phyloP scores from a whole-genome alignment of 1,140 invertebrate genomes.

The Tribolium madens region DNA sequence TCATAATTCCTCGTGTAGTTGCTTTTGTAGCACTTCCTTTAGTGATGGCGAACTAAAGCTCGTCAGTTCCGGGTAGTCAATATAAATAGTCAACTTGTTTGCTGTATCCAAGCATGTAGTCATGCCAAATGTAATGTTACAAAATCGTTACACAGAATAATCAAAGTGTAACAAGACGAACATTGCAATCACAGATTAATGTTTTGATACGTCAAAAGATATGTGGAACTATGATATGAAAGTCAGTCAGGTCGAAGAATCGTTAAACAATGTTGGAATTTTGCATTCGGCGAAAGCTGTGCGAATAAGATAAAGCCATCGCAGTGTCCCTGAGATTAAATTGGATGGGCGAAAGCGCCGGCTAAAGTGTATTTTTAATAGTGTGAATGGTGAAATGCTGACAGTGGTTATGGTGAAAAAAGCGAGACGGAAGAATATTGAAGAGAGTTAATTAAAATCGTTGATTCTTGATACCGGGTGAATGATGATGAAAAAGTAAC shows the following conservation, averaged over 20 bases:
- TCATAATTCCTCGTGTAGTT: not conserved
- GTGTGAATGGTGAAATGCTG: conserved; percentile 35
- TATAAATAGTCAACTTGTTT: not conserved
- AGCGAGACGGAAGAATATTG: conserved; percentile 5
- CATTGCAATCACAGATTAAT: no score
- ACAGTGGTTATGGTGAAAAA: conserved; percentile 25
- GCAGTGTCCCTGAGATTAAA: conserved; percentile 3
- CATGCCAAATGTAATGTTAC: no score
- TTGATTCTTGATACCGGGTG: conserved; percentile 5
- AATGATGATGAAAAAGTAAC: conserved; percentile 4
- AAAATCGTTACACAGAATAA: no score
- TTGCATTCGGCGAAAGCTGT: not conserved
- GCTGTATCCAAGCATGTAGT: not conserved
- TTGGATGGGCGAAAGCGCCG: conserved; percentile 9
- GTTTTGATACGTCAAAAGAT: no score
- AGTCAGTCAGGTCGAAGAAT: not conserved
- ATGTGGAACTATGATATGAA: no score
- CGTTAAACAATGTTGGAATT: not conserved
- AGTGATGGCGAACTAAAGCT: not conserved
- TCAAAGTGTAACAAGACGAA: no score
- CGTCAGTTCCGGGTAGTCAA: not conserved
- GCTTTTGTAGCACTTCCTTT: not conserved
- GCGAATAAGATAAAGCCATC: not conserved
- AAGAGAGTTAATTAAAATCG: conserved; percentile 29
- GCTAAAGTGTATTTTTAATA: conserved; percentile 40